These are phyloP conservation scores for Trachurus trachurus DNA, from an alignment of 2,797 vertebrate genomes.

Conservation along the genomic window DNA sequence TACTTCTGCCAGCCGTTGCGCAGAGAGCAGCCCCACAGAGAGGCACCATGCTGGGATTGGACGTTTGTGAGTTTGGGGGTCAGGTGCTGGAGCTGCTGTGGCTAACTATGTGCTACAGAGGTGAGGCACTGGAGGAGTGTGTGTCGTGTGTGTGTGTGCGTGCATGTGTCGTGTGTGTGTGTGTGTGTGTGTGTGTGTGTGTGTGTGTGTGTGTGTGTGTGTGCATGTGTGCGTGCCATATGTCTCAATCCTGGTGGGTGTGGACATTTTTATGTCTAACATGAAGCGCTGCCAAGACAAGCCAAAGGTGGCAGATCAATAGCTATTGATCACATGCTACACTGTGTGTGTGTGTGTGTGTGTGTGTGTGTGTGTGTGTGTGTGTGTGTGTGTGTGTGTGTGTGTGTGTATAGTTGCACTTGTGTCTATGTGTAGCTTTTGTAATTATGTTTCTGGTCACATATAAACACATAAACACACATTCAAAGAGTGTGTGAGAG, in stretches of 20 bases:
- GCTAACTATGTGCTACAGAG: constrained; percentile 94
- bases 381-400: constrained; percentile 7
- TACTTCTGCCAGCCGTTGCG: constrained; percentile 51
- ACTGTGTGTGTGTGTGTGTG: constrained; percentile 31
- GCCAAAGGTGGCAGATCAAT: constrained; percentile 78
- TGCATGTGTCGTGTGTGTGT: background rate
- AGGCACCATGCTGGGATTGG: constrained; percentile 92
- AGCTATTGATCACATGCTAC: constrained; percentile 72
- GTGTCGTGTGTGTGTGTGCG: constrained; percentile 12
- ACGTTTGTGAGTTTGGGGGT: constrained; percentile 93
- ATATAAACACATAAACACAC: constrained; percentile 5
- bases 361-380: constrained; percentile 8
- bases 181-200: constrained; percentile 23
- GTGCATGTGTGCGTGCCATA: constrained; percentile 17
- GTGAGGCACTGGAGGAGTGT: constrained; percentile 83
- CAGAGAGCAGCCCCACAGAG: constrained; percentile 64
- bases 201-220: constrained; percentile 5
- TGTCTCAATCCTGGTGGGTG: constrained; percentile 67
- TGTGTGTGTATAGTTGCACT: background rate
- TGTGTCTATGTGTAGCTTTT: constrained; percentile 38
- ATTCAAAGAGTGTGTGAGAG: constrained; percentile 22
- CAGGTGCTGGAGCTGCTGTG: constrained; percentile 93
- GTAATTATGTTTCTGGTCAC: constrained; percentile 59
- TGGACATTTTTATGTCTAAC: constrained; percentile 78
- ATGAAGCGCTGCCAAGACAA: constrained; percentile 74